Evolutionary conservation across 1,140 invertebrate species (phyloP).

Genomic region (Dinoponera quadriceps): DNA sequence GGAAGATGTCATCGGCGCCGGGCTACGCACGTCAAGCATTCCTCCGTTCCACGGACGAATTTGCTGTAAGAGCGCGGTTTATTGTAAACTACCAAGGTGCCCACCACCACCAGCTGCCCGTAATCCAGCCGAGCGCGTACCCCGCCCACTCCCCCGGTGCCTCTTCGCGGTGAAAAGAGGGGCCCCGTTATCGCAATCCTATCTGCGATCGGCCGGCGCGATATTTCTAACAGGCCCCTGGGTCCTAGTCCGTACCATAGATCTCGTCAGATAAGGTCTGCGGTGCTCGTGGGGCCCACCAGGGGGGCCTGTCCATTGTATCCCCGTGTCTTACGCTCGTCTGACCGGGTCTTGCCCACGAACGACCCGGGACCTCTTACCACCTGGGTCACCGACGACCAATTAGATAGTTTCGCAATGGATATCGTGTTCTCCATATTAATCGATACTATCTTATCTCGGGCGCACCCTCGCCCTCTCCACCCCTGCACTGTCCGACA

Average conservation of each 20-base stretch:
- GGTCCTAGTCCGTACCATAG: constrained; percentile 77
- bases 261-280: constrained; percentile 80
- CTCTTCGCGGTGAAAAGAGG: constrained; percentile 78
- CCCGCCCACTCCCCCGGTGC: constrained; percentile 52
- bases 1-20: constrained; percentile 63
- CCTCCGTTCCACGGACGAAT: constrained; percentile 61
- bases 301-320: constrained; percentile 79
- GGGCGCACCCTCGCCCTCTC: background rate
- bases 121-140: constrained; percentile 77
- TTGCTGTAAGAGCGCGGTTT: constrained; percentile 69
- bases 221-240: constrained; percentile 84
- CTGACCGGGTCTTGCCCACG: constrained; percentile 10
- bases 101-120: constrained; percentile 78
- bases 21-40: background rate
- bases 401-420: constrained; percentile 68
- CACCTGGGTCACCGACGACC: constrained; percentile 61
- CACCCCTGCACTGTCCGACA: background rate
- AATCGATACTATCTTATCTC: constrained; percentile 37
- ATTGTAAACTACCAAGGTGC: constrained; percentile 76
- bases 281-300: constrained; percentile 81
- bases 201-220: constrained; percentile 80
- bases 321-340: constrained; percentile 63
- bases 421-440: constrained; percentile 37
- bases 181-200: constrained; percentile 76
- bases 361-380: constrained; percentile 32